These are phyloP conservation scores for Thysanoteuthis rhombus DNA, from an alignment of 2,888 invertebrate species.

Conservation along the genomic window DNA sequence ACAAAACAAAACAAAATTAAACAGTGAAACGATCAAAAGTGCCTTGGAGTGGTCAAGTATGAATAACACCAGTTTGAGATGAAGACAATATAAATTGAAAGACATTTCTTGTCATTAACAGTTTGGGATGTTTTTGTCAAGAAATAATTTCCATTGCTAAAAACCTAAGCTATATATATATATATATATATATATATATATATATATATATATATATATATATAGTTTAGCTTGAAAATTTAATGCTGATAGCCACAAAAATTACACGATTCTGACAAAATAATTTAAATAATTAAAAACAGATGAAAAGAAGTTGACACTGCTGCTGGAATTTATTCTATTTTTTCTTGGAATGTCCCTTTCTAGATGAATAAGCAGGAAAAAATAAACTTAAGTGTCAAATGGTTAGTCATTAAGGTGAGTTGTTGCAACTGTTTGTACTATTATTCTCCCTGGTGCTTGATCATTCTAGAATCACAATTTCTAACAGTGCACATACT, in stretches of 20 bases:
- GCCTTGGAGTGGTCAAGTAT: not conserved
- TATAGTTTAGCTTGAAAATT: not conserved
- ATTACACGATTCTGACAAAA: not conserved
- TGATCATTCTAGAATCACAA: conserved; percentile 14
- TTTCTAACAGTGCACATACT: conserved; percentile 27
- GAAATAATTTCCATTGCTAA: not conserved
- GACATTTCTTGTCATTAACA: not conserved
- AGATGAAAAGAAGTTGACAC: not conserved
- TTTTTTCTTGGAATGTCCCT: conserved; percentile 12
- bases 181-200: not conserved
- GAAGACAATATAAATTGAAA: conserved; percentile 1
- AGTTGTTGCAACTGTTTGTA: not conserved
- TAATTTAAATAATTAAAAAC: not conserved
- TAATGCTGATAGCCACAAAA: not conserved
- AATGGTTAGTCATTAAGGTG: not conserved
- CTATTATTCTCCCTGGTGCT: conserved; percentile 18
- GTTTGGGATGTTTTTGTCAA: not conserved
- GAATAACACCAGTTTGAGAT: conserved; percentile 12
- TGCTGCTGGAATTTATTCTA: not conserved
- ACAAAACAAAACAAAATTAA: not conserved
- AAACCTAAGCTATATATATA: not conserved
- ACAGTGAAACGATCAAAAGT: not conserved
- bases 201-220: not conserved
- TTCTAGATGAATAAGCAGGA: not conserved
- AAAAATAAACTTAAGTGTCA: not conserved